phyloP scores from a whole-genome alignment of 92 coral and sea anemone genomes.

The Actinernus sp. region DNA sequence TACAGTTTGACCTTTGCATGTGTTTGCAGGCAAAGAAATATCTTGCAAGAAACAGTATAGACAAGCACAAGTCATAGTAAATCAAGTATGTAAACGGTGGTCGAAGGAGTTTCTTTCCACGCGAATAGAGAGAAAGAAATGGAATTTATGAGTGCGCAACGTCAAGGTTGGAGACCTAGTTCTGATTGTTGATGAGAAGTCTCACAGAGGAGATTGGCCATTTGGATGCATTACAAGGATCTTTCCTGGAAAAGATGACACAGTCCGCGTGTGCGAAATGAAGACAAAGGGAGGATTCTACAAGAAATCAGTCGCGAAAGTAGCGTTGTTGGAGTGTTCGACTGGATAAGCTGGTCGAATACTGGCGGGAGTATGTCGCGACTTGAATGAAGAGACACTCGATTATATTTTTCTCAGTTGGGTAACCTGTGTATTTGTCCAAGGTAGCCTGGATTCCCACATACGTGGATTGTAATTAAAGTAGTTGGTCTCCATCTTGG shows the following conservation, averaged over 20 bases:
- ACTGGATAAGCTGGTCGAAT: too few relatives aligned
- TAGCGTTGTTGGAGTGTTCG: not conserved
- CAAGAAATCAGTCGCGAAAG: not conserved
- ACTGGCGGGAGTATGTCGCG: too few relatives aligned
- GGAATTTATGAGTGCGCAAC: constrained; percentile 12
- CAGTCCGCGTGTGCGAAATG: constrained; percentile 34
- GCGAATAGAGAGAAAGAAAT: constrained; percentile 26
- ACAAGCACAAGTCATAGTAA: constrained; percentile 32
- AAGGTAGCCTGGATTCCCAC: too few relatives aligned
- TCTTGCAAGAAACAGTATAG: constrained; percentile 16
- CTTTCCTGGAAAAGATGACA: constrained; percentile 39
- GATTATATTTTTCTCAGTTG: too few relatives aligned
- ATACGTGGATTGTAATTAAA: too few relatives aligned
- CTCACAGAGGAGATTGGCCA: constrained; percentile 47
- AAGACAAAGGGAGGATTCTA: constrained; percentile 26
- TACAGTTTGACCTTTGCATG: not conserved
- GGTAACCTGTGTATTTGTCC: too few relatives aligned
- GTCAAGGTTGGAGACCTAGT: constrained; percentile 46
- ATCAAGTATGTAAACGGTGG: constrained; percentile 7
- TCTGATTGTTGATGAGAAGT: constrained; percentile 27
- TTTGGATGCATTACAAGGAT: constrained; percentile 37
- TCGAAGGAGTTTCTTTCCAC: constrained; percentile 1
- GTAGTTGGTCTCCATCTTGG: too few relatives aligned
- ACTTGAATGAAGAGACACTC: too few relatives aligned
- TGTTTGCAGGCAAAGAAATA: constrained; percentile 11